phyloP scores from a whole-genome alignment of 2,888 invertebrate species.

The Pseudococcus viburni region DNA sequence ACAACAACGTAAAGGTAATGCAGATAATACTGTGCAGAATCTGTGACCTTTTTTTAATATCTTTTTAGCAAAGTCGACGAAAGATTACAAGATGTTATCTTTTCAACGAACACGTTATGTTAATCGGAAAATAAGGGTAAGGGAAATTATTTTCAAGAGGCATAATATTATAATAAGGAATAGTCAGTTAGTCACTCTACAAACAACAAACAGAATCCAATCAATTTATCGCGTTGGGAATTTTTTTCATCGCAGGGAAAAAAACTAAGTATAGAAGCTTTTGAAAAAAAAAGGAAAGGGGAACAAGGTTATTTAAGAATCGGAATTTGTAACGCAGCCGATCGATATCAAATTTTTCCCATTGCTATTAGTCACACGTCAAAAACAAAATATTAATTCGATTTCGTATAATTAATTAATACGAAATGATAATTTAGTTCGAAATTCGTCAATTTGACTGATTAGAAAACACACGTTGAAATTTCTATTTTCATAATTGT shows the following conservation, averaged over 20 bases:
- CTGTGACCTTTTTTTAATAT: not conserved
- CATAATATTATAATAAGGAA: not conserved
- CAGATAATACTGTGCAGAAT: not conserved
- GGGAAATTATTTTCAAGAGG: not conserved
- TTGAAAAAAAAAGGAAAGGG: not conserved
- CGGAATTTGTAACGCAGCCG: not conserved
- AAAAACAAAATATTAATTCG: not conserved
- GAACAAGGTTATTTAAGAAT: conserved; percentile 8
- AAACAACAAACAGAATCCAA: not conserved
- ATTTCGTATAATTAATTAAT: not conserved
- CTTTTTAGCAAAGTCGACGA: not conserved
- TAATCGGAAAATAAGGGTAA: not conserved
- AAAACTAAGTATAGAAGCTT: not conserved
- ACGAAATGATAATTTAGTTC: not conserved
- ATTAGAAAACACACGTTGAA: conserved; percentile 32
- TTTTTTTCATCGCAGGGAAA: not conserved
- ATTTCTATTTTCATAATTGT: not conserved
- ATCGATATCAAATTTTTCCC: not conserved
- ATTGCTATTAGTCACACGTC: not conserved
- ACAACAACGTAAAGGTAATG: not conserved
- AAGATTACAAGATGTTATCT: not conserved
- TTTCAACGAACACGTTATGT: not conserved
- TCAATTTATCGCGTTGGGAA: not conserved
- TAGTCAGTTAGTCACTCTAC: not conserved
- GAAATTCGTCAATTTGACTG: not conserved